These are phyloP conservation scores for Oxyteleia sp. DNA, from an alignment of 2,888 invertebrate species.

Conservation along the genomic window DNA sequence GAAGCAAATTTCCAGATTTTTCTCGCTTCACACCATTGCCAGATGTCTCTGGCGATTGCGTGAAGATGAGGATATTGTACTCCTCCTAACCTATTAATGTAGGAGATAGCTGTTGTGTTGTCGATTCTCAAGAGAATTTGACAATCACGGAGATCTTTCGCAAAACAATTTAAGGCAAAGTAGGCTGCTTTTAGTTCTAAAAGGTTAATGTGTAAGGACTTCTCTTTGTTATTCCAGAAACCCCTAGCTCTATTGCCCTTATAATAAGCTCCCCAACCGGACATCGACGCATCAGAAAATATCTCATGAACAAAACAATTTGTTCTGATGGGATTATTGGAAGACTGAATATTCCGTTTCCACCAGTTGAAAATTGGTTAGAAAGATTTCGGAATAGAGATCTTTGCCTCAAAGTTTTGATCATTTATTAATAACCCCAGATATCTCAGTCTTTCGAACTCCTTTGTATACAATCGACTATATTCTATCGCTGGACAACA, in stretches of 20 bases:
- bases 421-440: not conserved
- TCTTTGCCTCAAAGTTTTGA: not conserved
- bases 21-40: slow-evolving; percentile 18
- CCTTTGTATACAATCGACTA: slow-evolving; percentile 3
- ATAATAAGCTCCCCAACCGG: slow-evolving; percentile 26
- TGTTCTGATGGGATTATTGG: not conserved
- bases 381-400: not conserved
- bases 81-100: slow-evolving; percentile 5
- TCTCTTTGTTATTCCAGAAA: slow-evolving; percentile 10
- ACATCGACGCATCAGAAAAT: slow-evolving; percentile 25
- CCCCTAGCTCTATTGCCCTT: slow-evolving; percentile 1
- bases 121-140: slow-evolving; percentile 23
- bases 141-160: slow-evolving; percentile 8
- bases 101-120: slow-evolving; percentile 27
- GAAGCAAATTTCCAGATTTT: slow-evolving; percentile 19
- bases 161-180: slow-evolving; percentile 24
- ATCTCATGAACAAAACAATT: not conserved
- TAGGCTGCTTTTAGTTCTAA: slow-evolving; percentile 12
- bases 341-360: slow-evolving; percentile 10
- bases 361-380: slow-evolving; percentile 8
- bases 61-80: slow-evolving; percentile 5
- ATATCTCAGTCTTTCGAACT: slow-evolving; percentile 8
- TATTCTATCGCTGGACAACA: slow-evolving; percentile 5
- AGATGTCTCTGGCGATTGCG: slow-evolving; percentile 12
- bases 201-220: slow-evolving; percentile 32